Conservation (phyloP, 2,113 vertebrate species). For the Laticauda colubrina region DNA sequence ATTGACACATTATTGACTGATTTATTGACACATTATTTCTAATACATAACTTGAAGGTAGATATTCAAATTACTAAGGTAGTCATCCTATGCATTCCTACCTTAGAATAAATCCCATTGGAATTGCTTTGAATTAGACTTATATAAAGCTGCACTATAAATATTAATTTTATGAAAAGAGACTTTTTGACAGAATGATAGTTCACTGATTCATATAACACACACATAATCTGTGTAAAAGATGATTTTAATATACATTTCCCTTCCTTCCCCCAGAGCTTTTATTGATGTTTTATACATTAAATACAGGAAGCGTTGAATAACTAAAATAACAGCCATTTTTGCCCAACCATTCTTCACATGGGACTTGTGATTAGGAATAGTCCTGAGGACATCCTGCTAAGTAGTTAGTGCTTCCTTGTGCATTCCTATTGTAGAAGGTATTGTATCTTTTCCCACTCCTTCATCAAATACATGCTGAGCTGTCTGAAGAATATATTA, state of each 20-base stretch:
- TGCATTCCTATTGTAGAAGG: neutral
- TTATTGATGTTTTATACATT: conserved; percentile 27
- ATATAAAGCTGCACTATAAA: neutral
- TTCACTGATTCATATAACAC: neutral
- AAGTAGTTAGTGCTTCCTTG: conserved; percentile 5
- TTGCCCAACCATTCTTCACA: neutral
- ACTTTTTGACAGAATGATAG: neutral
- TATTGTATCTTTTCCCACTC: conserved; percentile 8
- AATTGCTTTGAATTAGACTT: neutral
- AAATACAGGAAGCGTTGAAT: neutral
- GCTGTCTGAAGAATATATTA: conserved; percentile 11
- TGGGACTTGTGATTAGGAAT: conserved; percentile 6
- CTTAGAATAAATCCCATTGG: neutral
- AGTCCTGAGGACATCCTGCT: conserved; percentile 14
- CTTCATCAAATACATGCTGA: neutral
- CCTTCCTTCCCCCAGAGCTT: neutral
- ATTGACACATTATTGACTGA: neutral
- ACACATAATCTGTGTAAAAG: neutral
- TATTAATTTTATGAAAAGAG: conserved; percentile 13
- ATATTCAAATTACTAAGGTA: neutral
- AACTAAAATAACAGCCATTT: conserved; percentile 6
- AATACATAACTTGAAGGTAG: neutral
- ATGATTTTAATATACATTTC: neutral
- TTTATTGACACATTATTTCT: neutral
- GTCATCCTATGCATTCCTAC: neutral